phyloP scores from a whole-genome alignment of 2,888 invertebrate genomes.

The Noctua fimbriata region DNA sequence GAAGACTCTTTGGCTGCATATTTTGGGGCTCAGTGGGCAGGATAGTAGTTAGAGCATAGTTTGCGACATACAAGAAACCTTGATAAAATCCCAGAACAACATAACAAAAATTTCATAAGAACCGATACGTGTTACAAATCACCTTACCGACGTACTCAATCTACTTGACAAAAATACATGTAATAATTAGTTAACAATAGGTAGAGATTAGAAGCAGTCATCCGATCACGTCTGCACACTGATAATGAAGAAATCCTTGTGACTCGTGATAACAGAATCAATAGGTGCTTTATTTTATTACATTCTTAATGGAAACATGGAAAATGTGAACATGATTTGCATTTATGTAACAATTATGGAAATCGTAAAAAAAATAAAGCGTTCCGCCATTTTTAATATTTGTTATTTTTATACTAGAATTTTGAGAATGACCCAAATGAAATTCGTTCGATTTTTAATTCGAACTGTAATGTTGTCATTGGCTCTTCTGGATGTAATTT shows the following conservation, averaged over 20 bases:
- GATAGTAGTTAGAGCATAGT: not conserved
- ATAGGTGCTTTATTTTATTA: constrained; percentile 72
- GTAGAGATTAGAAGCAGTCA: constrained; percentile 65
- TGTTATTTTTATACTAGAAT: not conserved
- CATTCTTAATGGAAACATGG: constrained; percentile 52
- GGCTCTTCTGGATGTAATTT: not conserved
- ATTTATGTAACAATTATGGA: constrained; percentile 16
- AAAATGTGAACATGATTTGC: constrained; percentile 55
- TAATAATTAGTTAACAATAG: constrained; percentile 65
- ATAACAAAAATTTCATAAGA: constrained; percentile 42
- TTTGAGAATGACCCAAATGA: constrained; percentile 24
- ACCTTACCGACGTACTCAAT: constrained; percentile 52
- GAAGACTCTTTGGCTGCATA: not conserved
- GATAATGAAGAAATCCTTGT: constrained; percentile 81
- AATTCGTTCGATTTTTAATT: not conserved
- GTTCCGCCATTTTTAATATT: not conserved
- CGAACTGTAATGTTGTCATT: not conserved
- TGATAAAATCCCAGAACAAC: not conserved
- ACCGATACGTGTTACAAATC: constrained; percentile 51
- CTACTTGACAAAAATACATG: constrained; percentile 57
- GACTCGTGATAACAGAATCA: constrained; percentile 70
- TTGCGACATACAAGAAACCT: not conserved
- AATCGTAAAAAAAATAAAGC: constrained; percentile 12
- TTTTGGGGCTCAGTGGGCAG: not conserved
- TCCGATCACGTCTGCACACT: constrained; percentile 78